Evolutionary conservation across 2,797 vertebrate genomes (phyloP).

Genomic region (Anabas testudineus): DNA sequence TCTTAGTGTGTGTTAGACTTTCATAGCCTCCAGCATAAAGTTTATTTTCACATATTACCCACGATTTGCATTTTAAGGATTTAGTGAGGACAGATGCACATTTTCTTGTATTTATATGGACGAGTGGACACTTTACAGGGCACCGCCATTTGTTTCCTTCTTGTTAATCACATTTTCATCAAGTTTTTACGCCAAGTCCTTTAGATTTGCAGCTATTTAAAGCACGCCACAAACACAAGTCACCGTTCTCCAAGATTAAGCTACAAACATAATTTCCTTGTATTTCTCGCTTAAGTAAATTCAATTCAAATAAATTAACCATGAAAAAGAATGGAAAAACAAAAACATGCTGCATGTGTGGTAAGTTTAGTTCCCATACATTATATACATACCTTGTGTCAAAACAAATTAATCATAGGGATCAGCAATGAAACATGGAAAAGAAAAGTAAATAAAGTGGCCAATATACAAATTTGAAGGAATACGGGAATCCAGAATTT

Average conservation of each 20-base stretch:
- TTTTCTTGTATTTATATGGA: slow-evolving; percentile 15
- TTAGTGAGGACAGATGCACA: slow-evolving; percentile 14
- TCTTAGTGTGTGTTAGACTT: slow-evolving; percentile 14
- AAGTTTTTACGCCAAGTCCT: slow-evolving; percentile 26
- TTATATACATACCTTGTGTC: slow-evolving; percentile 85
- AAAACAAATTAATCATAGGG: slow-evolving; percentile 70
- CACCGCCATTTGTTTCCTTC: background rate
- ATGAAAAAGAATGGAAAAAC: slow-evolving; percentile 66
- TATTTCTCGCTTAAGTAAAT: slow-evolving; percentile 59
- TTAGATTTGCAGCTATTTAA: slow-evolving; percentile 41
- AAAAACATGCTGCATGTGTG: slow-evolving; percentile 78
- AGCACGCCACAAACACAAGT: slow-evolving; percentile 46
- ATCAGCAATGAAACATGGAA: slow-evolving; percentile 67
- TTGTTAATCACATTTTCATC: slow-evolving; percentile 11
- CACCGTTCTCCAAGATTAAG: slow-evolving; percentile 38
- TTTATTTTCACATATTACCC: slow-evolving; percentile 19
- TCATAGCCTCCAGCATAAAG: slow-evolving; percentile 5
- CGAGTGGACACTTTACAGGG: background rate
- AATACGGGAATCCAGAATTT: slow-evolving; percentile 83
- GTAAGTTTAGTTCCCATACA: slow-evolving; percentile 83
- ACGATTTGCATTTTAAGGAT: slow-evolving; percentile 30
- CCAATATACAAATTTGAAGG: slow-evolving; percentile 89
- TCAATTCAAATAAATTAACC: slow-evolving; percentile 74
- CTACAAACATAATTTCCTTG: slow-evolving; percentile 48
- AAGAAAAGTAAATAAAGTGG: slow-evolving; percentile 78